These are phyloP conservation scores for Sinocyclocheilus rhinocerous DNA, from an alignment of 2,113 vertebrate species.

Conservation along the genomic window DNA sequence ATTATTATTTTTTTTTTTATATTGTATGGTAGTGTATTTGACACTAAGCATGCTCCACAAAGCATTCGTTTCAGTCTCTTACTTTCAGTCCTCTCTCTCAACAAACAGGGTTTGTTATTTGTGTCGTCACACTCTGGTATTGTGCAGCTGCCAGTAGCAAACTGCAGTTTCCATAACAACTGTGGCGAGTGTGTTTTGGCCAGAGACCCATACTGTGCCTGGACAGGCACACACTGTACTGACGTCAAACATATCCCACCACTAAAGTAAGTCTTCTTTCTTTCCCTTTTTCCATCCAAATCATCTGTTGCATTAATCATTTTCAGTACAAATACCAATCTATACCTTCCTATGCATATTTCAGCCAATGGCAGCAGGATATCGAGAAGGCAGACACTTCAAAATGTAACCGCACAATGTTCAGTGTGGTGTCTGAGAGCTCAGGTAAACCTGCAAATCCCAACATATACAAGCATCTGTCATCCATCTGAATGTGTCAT, in stretches of 20 bases:
- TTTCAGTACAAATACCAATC: neutral
- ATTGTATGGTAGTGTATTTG: neutral
- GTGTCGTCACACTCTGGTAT: constrained; percentile 82
- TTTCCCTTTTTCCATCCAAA: neutral
- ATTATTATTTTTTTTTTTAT: neutral
- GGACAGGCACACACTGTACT: constrained; percentile 79
- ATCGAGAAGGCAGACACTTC: constrained; percentile 79
- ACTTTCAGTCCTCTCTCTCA: neutral
- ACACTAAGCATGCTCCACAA: neutral
- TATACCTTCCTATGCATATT: constrained; percentile 50
- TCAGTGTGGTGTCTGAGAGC: constrained; percentile 57
- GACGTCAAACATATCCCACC: constrained; percentile 62
- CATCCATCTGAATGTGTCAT: neutral
- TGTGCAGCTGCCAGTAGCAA: constrained; percentile 88
- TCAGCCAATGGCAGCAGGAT: constrained; percentile 85
- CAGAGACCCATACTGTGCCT: constrained; percentile 93
- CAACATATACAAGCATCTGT: neutral
- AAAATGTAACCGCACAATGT: constrained; percentile 67
- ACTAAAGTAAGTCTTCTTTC: constrained; percentile 65
- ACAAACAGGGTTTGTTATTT: constrained; percentile 83
- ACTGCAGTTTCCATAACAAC: constrained; percentile 90
- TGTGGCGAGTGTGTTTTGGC: constrained; percentile 94
- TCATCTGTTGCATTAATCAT: neutral
- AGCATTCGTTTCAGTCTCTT: neutral
- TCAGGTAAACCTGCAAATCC: constrained; percentile 22